phyloP scores from a whole-genome alignment of 2,113 vertebrate species.

The Tychaedon coryphoeus region DNA sequence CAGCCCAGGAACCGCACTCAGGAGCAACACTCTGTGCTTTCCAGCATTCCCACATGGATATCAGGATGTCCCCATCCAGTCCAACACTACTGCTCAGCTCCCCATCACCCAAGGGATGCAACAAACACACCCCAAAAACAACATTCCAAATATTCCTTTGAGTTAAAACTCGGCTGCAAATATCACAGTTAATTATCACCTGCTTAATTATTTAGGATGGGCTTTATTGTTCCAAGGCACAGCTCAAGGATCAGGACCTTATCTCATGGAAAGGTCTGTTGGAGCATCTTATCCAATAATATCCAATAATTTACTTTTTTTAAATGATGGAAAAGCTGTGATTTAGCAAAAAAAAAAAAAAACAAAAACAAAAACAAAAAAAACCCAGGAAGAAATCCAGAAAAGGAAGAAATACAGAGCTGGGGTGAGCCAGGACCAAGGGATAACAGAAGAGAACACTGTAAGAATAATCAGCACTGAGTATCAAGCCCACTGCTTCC shows the following conservation, averaged over 20 bases:
- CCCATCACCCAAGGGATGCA: background rate
- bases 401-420: background rate
- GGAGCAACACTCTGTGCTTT: fast-evolving
- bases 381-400: background rate
- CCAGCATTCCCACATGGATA: background rate
- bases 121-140: fast-evolving
- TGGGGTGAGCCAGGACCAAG: fast-evolving
- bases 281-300: background rate
- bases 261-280: background rate
- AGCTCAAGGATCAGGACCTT: background rate
- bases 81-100: background rate
- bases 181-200: background rate
- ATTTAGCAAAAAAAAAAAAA: background rate
- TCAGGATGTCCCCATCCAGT: background rate
- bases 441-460: background rate
- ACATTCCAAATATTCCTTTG: background rate
- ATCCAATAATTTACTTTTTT: background rate
- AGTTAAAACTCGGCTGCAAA: background rate
- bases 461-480: fast-evolving
- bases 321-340: background rate
- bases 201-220: background rate
- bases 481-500: background rate
- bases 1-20: fast-evolving
- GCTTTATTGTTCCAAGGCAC: background rate
- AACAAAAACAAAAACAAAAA: background rate